phyloP scores from a whole-genome alignment of 1,140 invertebrate species.

The Sycophila sp. region DNA sequence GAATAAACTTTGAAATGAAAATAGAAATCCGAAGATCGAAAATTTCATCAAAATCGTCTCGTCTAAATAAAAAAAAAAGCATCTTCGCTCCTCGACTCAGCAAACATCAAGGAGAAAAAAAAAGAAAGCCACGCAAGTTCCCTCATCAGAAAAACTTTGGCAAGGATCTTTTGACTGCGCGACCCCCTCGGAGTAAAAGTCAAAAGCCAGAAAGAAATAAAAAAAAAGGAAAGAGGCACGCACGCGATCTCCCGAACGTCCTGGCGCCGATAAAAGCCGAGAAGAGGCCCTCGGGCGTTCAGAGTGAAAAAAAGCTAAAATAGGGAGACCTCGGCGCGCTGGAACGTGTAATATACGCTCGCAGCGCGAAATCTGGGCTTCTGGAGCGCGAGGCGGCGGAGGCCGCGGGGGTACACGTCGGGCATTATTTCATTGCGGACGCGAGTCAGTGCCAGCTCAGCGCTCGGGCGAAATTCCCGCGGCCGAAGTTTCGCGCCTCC shows the following conservation, averaged over 20 bases:
- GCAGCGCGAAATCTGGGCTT: not conserved
- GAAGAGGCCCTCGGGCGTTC: not conserved
- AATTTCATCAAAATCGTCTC: too few relatives aligned
- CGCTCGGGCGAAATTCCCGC: not conserved
- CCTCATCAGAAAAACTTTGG: not conserved
- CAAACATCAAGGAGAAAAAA: not conserved
- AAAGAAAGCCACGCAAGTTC: not conserved
- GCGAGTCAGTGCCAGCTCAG: constrained; percentile 14
- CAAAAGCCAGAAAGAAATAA: not conserved
- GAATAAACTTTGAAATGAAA: too few relatives aligned
- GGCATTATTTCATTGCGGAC: constrained; percentile 18
- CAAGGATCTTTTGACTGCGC: too few relatives aligned
- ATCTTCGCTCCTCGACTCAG: too few relatives aligned
- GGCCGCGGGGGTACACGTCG: not conserved
- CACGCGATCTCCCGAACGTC: not conserved
- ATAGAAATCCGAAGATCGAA: too few relatives aligned
- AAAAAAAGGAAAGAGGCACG: not conserved
- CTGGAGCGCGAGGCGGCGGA: not conserved
- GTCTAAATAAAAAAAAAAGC: too few relatives aligned
- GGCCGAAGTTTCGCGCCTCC: constrained; percentile 3
- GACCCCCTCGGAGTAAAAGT: not conserved
- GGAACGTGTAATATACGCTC: not conserved
- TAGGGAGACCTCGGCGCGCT: too few relatives aligned
- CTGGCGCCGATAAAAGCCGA: not conserved
- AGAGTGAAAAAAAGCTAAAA: too few relatives aligned